phyloP scores from a whole-genome alignment of 1,140 invertebrate species.

The Calosoma granatense region DNA sequence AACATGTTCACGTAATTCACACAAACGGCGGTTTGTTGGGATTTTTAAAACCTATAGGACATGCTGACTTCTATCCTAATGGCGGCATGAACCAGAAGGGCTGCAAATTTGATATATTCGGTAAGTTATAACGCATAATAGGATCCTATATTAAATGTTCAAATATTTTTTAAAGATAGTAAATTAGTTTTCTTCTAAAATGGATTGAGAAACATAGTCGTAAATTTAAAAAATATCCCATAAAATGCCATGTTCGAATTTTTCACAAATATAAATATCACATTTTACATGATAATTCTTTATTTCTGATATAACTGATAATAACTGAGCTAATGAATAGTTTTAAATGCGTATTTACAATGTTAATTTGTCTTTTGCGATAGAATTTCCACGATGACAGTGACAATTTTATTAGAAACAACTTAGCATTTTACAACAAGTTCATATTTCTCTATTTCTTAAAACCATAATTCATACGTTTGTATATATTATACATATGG shows the following conservation, averaged over 20 bases:
- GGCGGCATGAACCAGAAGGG: conserved; percentile 56
- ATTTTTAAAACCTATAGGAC: conserved; percentile 46
- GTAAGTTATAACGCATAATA: conserved; percentile 12
- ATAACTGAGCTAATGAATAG: no score
- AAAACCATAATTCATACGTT: no score
- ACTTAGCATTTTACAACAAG: no score
- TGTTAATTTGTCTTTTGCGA: no score
- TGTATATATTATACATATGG: no score
- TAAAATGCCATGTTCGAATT: no score
- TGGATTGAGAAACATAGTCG: background rate
- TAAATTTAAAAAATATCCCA: background rate
- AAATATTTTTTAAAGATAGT: background rate
- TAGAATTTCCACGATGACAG: no score
- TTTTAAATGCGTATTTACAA: no score
- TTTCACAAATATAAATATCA: no score
- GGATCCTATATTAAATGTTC: background rate
- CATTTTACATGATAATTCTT: no score
- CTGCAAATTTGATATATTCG: conserved; percentile 42
- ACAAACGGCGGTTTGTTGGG: conserved; percentile 49
- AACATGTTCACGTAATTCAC: conserved; percentile 53
- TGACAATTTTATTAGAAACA: background rate
- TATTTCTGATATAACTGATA: no score
- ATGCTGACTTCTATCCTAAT: conserved; percentile 64
- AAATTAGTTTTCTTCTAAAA: background rate
- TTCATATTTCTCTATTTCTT: no score